Percentiles rank a stretch among this genome's conserved stretches.
These are phyloP conservation scores for Dolomedes plantarius DNA, from an alignment of 2,888 invertebrate species.

Conservation along the genomic window DNA sequence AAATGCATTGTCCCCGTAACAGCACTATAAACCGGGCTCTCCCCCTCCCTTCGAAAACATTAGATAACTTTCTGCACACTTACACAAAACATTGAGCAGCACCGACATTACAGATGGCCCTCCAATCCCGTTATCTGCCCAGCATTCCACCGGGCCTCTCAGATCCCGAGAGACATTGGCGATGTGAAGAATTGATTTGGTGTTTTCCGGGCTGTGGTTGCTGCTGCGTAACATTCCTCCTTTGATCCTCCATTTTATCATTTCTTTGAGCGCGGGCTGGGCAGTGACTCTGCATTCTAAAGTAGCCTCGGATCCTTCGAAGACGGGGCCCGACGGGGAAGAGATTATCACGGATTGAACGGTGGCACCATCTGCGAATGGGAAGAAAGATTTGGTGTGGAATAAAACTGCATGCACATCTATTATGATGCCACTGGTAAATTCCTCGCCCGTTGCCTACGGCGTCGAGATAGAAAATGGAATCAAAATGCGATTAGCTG, in stretches of 20 bases:
- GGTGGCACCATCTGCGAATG: conserved; percentile 44
- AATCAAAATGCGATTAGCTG: not conserved
- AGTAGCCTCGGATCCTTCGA: conserved; percentile 86
- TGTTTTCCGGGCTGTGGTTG: conserved; percentile 38
- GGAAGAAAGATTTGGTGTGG: not conserved
- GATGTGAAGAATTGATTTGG: conserved; percentile 55
- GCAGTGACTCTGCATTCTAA: conserved; percentile 91
- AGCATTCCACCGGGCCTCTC: conserved; percentile 63
- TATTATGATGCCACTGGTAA: not conserved
- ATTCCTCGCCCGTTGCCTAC: too few relatives aligned
- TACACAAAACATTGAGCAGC: conserved; percentile 60
- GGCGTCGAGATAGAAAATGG: too few relatives aligned
- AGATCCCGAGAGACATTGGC: conserved; percentile 62
- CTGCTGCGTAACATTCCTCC: conserved; percentile 80
- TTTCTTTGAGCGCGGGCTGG: conserved; percentile 88
- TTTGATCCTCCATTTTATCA: conserved; percentile 85
- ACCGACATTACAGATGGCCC: conserved; percentile 55
- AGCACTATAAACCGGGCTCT: too few relatives aligned
- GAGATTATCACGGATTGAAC: conserved; percentile 54
- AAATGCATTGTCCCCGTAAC: too few relatives aligned
- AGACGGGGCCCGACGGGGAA: conserved; percentile 57
- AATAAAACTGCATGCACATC: not conserved
- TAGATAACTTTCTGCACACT: too few relatives aligned
- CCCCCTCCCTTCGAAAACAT: too few relatives aligned
- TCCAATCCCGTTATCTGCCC: conserved; percentile 71